Evolutionary conservation across 2,797 vertebrate species (phyloP), one percentile per base, ranked within the genome.

Genomic region (Siniperca scherzeri): DNA sequence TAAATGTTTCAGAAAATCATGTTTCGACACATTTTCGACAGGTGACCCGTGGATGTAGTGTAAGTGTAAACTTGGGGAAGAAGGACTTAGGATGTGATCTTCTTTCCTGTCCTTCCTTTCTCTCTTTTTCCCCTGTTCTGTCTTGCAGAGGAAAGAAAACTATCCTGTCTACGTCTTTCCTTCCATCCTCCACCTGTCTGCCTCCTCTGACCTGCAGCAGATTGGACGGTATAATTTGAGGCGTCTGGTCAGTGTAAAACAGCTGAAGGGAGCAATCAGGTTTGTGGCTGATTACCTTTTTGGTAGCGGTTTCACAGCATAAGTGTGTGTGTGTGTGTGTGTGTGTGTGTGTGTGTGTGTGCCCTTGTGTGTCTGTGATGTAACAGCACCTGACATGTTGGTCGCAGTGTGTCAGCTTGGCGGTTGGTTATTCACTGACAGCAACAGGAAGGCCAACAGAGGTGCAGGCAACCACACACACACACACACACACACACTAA

Each of bases 371-470:
- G 82, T 77, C 0, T 6, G 87, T 97, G 93, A 94, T 94, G 95
- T 97, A 96, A 97, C 77, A 94, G 87, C 94, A 97, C 96, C 96
- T 97, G 96, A 96, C 94, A 95, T 87, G 90, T 92, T 92, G 93
- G 80, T 70, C 81, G 83, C 86, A 87, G 78, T 94, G 86, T 92
- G 86, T 95, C 88, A 19, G 83, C 83, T 88, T 2, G 10, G 81
- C 90, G 66, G 93, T 96, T 95, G 94, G 93, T 96, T 96, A 96
- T 94, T 97, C 95, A 95, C 74, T 93, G 93, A 93, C 92, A 92
- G 89, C 8, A 53, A 89, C 95, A 92, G 94, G 90, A 95, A 95
- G 91, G 92, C 93, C 92, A 91, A 74, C 27, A 90, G 90, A 86
- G 72, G 80, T 87, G 82, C 71, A 84, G 79, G 53, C 72, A 55